Percentiles rank a stretch among this genome's conserved stretches.
These are phyloP conservation scores for Cyclura pinguis DNA, from an alignment of 2,797 vertebrate species.

Conservation along the genomic window DNA sequence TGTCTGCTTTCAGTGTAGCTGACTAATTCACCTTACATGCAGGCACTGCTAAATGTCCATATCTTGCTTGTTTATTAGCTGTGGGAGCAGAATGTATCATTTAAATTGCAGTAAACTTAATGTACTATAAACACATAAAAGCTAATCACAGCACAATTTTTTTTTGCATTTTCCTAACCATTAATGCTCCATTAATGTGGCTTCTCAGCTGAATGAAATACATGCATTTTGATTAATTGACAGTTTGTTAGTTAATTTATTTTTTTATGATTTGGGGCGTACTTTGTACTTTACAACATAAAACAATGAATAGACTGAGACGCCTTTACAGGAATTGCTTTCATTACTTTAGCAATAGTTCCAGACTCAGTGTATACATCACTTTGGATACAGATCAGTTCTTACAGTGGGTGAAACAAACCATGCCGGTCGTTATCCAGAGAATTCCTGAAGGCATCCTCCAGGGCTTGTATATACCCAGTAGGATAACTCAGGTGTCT, in stretches of 20 bases:
- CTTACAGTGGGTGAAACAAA: neutral
- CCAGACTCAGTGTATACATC: neutral
- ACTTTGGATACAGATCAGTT: neutral
- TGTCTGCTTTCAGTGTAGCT: slow-evolving; percentile 23
- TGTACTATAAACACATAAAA: slow-evolving; percentile 39
- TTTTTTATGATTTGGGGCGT: neutral
- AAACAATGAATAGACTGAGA: too few species aligned
- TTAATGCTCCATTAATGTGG: slow-evolving; percentile 3
- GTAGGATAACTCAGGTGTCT: neutral
- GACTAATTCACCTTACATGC: slow-evolving; percentile 48
- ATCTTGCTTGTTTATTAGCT: slow-evolving; percentile 57
- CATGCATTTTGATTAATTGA: neutral
- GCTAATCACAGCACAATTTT: slow-evolving; percentile 45
- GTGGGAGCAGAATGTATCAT: slow-evolving; percentile 55
- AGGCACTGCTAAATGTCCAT: slow-evolving; percentile 39
- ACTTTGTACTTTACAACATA: neutral
- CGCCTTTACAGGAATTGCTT: neutral
- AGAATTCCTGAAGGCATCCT: neutral
- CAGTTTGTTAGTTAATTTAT: neutral
- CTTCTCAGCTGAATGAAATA: neutral
- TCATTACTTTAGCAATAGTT: neutral
- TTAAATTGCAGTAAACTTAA: slow-evolving; percentile 62
- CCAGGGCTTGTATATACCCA: neutral
- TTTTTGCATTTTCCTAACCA: slow-evolving; percentile 34
- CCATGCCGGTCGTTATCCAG: neutral